phyloP scores from a whole-genome alignment of 1,140 invertebrate species.

The Periplaneta americana region DNA sequence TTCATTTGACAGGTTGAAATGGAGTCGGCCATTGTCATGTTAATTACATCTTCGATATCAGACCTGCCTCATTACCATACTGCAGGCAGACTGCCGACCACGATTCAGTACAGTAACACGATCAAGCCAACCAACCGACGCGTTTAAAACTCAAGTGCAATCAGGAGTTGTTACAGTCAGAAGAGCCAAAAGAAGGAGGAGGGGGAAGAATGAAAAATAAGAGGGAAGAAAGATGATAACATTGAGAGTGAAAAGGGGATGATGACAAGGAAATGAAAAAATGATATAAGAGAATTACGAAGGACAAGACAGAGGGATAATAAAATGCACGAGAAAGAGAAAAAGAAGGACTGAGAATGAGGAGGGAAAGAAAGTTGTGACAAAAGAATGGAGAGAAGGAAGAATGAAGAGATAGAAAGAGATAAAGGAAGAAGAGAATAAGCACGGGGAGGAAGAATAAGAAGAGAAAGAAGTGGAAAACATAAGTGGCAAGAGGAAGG shows the following conservation, averaged over 20 bases:
- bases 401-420: not conserved
- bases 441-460: not conserved
- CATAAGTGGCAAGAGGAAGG: not conserved
- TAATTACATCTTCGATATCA: conserved; percentile 13
- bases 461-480: not conserved
- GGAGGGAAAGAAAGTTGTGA: not conserved
- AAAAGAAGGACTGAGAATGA: not conserved
- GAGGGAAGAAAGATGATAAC: not conserved
- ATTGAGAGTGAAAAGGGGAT: not conserved
- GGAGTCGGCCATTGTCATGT: conserved; percentile 14
- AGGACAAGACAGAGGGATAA: not conserved
- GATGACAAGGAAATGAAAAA: not conserved
- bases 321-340: not conserved
- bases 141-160: too few relatives aligned
- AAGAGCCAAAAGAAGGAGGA: not conserved
- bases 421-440: not conserved
- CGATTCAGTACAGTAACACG: too few relatives aligned
- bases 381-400: not conserved
- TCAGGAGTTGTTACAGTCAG: too few relatives aligned
- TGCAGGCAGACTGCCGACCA: not conserved
- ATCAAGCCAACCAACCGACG: too few relatives aligned
- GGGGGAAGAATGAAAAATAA: not conserved
- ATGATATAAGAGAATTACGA: not conserved
- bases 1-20: conserved; percentile 10
- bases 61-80: not conserved